Evolutionary conservation across 2,113 vertebrate genomes (phyloP).

Genomic region (Procavia capensis): DNA sequence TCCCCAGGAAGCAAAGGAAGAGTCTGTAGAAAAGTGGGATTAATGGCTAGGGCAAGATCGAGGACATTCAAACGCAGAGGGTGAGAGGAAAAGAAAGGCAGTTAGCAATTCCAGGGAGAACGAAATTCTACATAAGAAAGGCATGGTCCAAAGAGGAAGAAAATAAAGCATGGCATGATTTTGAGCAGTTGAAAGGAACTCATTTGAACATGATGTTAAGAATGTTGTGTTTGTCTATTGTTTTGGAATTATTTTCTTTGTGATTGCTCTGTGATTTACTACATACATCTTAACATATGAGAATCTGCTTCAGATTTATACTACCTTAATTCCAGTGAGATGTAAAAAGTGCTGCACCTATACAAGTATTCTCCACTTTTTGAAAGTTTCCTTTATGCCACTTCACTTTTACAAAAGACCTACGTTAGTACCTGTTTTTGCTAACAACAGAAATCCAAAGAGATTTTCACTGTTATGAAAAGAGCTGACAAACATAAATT

Average conservation of each 20-base stretch:
- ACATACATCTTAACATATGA: no score
- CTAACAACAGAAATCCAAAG: no score
- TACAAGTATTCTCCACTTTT: no score
- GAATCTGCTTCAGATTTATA: no score
- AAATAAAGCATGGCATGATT: background rate
- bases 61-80: background rate
- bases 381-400: no score
- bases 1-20: no score
- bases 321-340: no score
- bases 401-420: no score
- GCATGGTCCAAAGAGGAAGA: background rate
- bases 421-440: no score
- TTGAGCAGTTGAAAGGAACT: background rate
- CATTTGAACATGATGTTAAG: background rate
- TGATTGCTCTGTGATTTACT: background rate
- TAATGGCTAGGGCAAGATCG: background rate
- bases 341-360: no score
- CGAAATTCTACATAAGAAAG: background rate
- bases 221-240: background rate
- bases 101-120: background rate
- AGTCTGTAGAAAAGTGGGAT: background rate
- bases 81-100: background rate
- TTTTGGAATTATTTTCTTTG: background rate
- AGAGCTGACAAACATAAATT: no score
- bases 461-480: no score